A percentile compares a stretch with the other conserved stretches of the same genome.
Evolutionary conservation across 2,797 vertebrate genomes (phyloP).

Genomic region (Cynodonichthys magdalenae): DNA sequence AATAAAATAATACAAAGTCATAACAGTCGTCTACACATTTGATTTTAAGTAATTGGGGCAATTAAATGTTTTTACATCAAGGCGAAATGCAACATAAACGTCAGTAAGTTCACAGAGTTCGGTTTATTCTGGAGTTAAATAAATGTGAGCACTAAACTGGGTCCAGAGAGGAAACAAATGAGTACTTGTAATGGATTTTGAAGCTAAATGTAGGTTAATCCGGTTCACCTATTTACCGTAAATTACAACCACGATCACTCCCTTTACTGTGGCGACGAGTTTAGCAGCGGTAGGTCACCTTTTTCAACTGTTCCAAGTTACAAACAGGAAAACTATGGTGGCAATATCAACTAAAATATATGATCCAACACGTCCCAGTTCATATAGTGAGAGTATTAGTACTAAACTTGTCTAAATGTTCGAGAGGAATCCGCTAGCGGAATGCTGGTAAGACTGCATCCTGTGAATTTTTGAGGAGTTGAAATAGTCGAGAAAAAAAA

Average conservation of each 20-base stretch:
- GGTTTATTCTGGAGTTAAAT: not conserved
- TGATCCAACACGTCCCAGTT: not conserved
- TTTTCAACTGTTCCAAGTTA: slow-evolving; percentile 31
- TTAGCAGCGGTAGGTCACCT: slow-evolving; percentile 33
- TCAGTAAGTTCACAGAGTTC: slow-evolving; percentile 10
- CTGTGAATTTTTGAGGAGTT: slow-evolving; percentile 30
- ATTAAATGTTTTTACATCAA: not conserved
- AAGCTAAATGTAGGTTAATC: slow-evolving; percentile 49
- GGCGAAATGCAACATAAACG: not conserved
- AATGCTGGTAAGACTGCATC: slow-evolving; percentile 44
- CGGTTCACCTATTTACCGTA: slow-evolving; percentile 8
- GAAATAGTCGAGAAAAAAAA: slow-evolving; percentile 29
- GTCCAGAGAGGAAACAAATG: not conserved
- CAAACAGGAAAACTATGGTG: slow-evolving; percentile 5
- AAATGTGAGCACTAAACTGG: slow-evolving; percentile 13
- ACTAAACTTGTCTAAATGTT: not conserved
- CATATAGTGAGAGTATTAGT: not conserved
- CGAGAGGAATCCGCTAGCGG: slow-evolving; percentile 30
- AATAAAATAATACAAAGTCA: not conserved
- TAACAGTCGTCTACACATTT: not conserved
- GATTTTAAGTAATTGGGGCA: not conserved
- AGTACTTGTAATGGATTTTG: slow-evolving; percentile 11
- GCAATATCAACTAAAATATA: not conserved
- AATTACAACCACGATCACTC: slow-evolving; percentile 28
- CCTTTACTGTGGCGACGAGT: slow-evolving; percentile 54